Conservation (phyloP, 2,888 invertebrate genomes). For the Tipula lateralis region DNA sequence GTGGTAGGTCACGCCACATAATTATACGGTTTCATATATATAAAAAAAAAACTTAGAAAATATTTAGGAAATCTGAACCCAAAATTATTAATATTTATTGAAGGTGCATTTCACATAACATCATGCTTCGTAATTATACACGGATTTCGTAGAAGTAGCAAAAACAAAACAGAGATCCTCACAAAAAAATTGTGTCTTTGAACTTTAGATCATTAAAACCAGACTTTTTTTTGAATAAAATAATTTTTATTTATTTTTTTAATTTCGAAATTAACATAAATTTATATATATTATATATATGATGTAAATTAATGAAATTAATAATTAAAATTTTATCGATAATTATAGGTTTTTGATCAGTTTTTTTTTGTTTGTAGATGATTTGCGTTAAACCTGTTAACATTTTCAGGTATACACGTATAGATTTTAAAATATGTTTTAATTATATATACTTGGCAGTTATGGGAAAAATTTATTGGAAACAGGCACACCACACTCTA, state of each 20-base stretch:
- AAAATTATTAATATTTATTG: conserved; percentile 19
- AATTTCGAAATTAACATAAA: conserved; percentile 4
- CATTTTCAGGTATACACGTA: neutral
- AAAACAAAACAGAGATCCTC: neutral
- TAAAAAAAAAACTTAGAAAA: neutral
- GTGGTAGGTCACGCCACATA: conserved; percentile 28
- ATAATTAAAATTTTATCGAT: conserved; percentile 19
- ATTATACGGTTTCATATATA: neutral
- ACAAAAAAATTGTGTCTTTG: neutral
- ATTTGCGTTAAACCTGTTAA: neutral
- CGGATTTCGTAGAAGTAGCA: neutral
- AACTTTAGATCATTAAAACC: conserved; percentile 2
- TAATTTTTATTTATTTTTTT: neutral
- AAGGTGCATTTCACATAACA: neutral
- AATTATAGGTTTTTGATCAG: neutral
- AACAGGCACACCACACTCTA: too few relatives aligned
- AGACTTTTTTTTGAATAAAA: neutral
- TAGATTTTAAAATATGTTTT: neutral
- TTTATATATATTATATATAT: neutral
- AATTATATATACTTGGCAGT: neutral
- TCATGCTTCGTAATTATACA: neutral
- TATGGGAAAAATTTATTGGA: neutral
- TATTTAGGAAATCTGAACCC: neutral
- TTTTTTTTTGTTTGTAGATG: neutral
- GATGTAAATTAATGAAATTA: neutral